Evolutionary conservation across 2,113 vertebrate genomes (phyloP).

Genomic region (Patagioenas fasciata): DNA sequence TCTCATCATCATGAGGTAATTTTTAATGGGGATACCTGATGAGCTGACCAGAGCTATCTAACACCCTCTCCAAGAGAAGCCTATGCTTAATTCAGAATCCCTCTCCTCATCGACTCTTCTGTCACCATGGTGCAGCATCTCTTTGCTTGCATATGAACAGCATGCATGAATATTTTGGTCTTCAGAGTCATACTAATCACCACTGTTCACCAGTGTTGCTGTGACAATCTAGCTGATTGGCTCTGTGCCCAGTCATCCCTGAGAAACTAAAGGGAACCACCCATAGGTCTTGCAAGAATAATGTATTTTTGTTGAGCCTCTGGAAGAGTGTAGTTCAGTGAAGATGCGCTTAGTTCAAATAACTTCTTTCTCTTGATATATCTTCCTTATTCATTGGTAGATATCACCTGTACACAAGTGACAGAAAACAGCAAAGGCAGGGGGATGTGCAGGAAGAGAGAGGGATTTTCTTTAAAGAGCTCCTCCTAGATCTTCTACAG

Average conservation of each 20-base stretch:
- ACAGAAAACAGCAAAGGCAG: background rate
- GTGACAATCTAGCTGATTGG: background rate
- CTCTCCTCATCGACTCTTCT: background rate
- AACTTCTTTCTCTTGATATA: background rate
- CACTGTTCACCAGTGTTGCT: background rate
- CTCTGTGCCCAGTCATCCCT: background rate
- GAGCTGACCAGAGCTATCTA: background rate
- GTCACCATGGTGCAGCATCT: background rate
- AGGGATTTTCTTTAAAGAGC: background rate
- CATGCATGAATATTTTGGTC: background rate
- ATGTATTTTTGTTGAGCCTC: background rate
- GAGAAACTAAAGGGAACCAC: background rate
- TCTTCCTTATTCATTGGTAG: background rate
- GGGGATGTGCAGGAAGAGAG: background rate
- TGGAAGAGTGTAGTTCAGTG: background rate
- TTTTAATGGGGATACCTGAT: background rate
- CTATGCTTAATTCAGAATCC: background rate
- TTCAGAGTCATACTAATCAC: background rate
- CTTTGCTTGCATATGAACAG: background rate
- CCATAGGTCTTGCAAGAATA: background rate
- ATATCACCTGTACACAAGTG: background rate
- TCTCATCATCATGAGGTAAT: background rate
- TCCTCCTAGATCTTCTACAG: background rate
- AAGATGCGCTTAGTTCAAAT: background rate
- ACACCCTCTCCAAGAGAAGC: background rate